Conservation (phyloP, 2,888 invertebrate genomes). For the Parnassius smintheus region DNA sequence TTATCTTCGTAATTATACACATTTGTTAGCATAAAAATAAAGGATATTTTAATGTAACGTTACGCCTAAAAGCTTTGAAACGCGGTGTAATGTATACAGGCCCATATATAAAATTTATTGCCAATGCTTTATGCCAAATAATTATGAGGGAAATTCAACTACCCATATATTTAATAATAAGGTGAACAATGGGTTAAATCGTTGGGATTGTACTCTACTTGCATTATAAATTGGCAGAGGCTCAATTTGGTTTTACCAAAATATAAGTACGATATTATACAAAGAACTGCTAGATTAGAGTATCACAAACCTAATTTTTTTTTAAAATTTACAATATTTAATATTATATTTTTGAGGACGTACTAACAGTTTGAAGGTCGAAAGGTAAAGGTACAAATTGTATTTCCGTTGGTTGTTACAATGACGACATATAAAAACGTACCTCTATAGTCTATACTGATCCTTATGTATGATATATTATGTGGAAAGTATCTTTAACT, state of each 20-base stretch:
- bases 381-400: neutral
- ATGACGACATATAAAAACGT: too few relatives aligned
- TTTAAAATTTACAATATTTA: slow-evolving; percentile 1
- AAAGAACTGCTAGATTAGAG: neutral
- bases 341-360: neutral
- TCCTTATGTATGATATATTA: too few relatives aligned
- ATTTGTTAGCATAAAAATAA: slow-evolving; percentile 27
- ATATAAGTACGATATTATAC: neutral
- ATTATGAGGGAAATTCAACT: slow-evolving; percentile 17
- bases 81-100: slow-evolving; percentile 20
- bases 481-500: neutral
- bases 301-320: neutral
- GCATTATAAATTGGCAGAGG: slow-evolving; percentile 7
- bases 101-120: slow-evolving; percentile 20
- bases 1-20: slow-evolving; percentile 25
- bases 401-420: neutral
- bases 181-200: slow-evolving; percentile 20
- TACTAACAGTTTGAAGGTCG: neutral
- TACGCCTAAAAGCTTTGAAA: slow-evolving; percentile 23
- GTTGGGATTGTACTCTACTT: slow-evolving; percentile 5
- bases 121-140: slow-evolving; percentile 24
- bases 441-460: too few relatives aligned
- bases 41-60: slow-evolving; percentile 24
- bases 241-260: neutral
- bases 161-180: slow-evolving; percentile 20